These are phyloP conservation scores for Vanessa cardui DNA, from an alignment of 2,888 invertebrate genomes.

Conservation along the genomic window DNA sequence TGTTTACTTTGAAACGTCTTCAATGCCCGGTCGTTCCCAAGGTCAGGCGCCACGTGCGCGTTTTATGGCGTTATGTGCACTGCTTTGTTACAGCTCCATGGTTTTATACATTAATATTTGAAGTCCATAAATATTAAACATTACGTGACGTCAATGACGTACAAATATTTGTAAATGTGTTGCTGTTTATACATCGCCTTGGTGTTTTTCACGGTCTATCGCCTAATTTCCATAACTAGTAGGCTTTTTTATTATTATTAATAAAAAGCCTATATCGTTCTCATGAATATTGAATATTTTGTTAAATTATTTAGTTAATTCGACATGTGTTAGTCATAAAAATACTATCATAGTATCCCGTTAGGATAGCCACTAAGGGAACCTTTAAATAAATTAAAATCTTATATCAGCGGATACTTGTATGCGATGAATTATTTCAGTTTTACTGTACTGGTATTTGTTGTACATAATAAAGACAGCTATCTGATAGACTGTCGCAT, in stretches of 20 bases:
- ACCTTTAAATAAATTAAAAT: not conserved
- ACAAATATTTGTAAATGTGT: conserved; percentile 31
- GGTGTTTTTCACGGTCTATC: conserved; percentile 26
- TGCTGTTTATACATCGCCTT: conserved; percentile 30
- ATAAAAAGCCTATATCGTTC: conserved; percentile 15
- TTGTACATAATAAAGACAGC: not conserved
- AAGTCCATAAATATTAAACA: conserved; percentile 31
- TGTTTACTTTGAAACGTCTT: conserved; percentile 47
- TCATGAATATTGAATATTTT: conserved; percentile 9
- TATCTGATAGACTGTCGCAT: not conserved
- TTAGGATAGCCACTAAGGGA: not conserved
- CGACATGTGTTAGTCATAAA: not conserved
- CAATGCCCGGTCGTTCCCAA: conserved; percentile 52
- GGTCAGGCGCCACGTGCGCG: conserved; percentile 68
- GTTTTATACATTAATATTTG: conserved; percentile 31
- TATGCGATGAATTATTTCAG: not conserved
- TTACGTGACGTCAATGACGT: conserved; percentile 29
- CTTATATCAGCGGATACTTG: not conserved
- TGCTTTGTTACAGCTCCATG: conserved; percentile 42
- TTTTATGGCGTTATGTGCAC: conserved; percentile 40
- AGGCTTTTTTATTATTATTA: conserved; percentile 15
- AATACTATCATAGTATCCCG: not conserved
- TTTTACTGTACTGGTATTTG: not conserved
- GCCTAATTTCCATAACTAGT: conserved; percentile 19
- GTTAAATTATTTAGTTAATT: not conserved